Evolutionary conservation across 1,140 invertebrate species (phyloP).

Genomic region (Drosophila auraria): DNA sequence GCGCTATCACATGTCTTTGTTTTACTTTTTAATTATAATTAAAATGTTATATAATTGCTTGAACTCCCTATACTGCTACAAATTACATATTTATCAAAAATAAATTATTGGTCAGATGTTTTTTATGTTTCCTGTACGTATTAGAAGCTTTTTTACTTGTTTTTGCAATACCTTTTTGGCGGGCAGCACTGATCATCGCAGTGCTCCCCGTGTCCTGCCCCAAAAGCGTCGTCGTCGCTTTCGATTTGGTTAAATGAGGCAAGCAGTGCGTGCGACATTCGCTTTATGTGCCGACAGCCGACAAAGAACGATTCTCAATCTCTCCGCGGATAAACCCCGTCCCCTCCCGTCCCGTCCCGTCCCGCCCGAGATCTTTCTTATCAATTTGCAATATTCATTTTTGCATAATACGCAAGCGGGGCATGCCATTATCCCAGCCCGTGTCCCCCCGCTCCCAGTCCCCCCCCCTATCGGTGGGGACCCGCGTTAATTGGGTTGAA

Average conservation of each 20-base stretch:
- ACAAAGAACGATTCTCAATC: constrained; percentile 44
- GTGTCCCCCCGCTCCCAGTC: not conserved
- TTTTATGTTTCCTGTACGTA: no score
- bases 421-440: constrained; percentile 34
- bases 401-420: constrained; percentile 72
- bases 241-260: constrained; percentile 81
- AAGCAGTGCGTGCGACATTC: constrained; percentile 82
- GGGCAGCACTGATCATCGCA: constrained; percentile 7
- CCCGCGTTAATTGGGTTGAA: constrained; percentile 82
- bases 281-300: constrained; percentile 78
- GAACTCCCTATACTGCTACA: no score
- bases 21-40: no score
- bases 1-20: no score
- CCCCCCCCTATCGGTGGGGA: constrained; percentile 24
- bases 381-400: constrained; percentile 82
- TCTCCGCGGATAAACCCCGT: constrained; percentile 4
- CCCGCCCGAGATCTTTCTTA: constrained; percentile 29
- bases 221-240: constrained; percentile 70
- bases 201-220: constrained; percentile 20
- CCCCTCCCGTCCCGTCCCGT: no score
- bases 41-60: not conserved
- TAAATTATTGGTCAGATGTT: not conserved
- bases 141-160: not conserved
- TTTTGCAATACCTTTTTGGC: constrained; percentile 51
- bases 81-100: no score